phyloP scores from a whole-genome alignment of 2,888 invertebrate genomes.

The Dioctria linearis region DNA sequence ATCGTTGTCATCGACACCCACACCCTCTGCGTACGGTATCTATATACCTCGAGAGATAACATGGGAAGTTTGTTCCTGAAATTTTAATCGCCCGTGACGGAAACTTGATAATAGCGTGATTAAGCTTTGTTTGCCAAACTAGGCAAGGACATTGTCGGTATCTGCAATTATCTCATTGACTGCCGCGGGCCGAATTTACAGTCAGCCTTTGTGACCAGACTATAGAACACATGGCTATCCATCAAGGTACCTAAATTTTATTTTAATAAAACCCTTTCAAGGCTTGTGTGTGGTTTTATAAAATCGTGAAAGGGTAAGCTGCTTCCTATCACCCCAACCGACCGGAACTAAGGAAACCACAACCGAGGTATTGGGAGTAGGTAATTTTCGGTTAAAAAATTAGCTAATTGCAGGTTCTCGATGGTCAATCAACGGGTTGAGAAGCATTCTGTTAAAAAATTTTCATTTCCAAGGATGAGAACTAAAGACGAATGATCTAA shows the following conservation, averaged over 20 bases:
- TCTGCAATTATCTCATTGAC: slow-evolving; percentile 10
- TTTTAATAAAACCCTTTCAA: slow-evolving; percentile 35
- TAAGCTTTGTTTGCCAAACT: slow-evolving; percentile 13
- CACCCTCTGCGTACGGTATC: not conserved
- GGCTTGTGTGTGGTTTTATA: not conserved
- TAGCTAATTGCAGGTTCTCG: slow-evolving; percentile 19
- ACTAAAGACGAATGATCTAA: slow-evolving; percentile 12
- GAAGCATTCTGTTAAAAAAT: not conserved
- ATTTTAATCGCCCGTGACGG: slow-evolving; percentile 44
- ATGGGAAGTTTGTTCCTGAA: slow-evolving; percentile 30
- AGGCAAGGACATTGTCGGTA: not conserved
- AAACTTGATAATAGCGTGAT: slow-evolving; percentile 22
- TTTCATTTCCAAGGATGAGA: slow-evolving; percentile 23
- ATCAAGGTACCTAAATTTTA: not conserved
- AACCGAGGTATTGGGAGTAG: not conserved
- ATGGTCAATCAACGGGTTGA: slow-evolving; percentile 10
- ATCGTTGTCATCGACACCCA: slow-evolving; percentile 7
- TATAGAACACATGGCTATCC: slow-evolving; percentile 25
- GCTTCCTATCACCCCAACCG: slow-evolving; percentile 2
- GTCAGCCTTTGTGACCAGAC: not conserved
- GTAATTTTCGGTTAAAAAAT: slow-evolving; percentile 28
- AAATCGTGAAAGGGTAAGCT: slow-evolving; percentile 10
- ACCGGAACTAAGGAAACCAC: slow-evolving; percentile 40
- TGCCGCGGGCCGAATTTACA: not conserved
- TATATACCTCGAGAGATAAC: not conserved